Conservation (phyloP, 2,888 invertebrate genomes). For the Tethea ocularis region DNA sequence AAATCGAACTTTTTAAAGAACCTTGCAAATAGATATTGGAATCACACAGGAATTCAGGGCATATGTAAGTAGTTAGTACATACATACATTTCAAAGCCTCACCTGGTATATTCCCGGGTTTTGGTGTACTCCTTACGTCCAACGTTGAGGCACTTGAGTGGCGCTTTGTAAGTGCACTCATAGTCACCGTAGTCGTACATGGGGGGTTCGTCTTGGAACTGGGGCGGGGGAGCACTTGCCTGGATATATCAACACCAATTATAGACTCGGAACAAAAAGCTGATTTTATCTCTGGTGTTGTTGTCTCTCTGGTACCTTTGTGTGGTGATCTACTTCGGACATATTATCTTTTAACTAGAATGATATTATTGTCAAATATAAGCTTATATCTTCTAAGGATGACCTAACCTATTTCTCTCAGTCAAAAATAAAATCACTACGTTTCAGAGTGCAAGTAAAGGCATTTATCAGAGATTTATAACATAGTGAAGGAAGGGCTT, state of each 20-base stretch:
- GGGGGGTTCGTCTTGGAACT: constrained; percentile 77
- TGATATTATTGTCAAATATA: too few species aligned
- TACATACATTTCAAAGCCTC: not conserved
- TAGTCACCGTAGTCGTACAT: constrained; percentile 71
- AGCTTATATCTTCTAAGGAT: too few species aligned
- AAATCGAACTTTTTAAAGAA: too few species aligned
- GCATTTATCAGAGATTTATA: not conserved
- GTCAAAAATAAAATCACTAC: too few species aligned
- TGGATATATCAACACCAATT: constrained; percentile 25
- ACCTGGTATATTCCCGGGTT: constrained; percentile 67
- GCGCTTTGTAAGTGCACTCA: constrained; percentile 67
- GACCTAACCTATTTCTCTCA: too few species aligned
- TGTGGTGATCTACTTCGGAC: too few species aligned
- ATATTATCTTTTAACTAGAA: too few species aligned
- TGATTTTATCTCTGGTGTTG: not conserved
- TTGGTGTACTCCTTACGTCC: constrained; percentile 61
- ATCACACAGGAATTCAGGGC: too few species aligned
- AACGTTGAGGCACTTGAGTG: constrained; percentile 61
- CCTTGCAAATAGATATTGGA: too few species aligned
- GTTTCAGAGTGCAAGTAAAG: too few species aligned
- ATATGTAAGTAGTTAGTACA: not conserved
- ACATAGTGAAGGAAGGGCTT: not conserved
- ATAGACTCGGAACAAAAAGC: not conserved
- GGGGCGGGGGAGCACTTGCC: constrained; percentile 80
- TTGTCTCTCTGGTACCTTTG: not conserved